These are phyloP conservation scores for Littorina saxatilis DNA, from an alignment of 1,140 invertebrate genomes.

Conservation along the genomic window DNA sequence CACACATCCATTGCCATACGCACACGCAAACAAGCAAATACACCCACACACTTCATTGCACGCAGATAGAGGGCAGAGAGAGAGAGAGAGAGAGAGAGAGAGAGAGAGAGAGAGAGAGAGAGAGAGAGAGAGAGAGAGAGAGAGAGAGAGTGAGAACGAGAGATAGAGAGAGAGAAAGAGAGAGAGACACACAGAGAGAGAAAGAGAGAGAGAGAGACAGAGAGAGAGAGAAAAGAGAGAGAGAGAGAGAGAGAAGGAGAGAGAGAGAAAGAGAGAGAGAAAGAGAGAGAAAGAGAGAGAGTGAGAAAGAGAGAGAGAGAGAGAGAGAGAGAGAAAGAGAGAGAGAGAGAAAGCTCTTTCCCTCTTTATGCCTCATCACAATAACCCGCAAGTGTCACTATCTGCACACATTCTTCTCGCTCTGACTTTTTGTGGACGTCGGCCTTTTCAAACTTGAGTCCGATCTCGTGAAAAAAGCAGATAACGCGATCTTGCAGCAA, in stretches of 20 bases:
- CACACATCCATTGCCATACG: no score
- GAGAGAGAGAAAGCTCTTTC: no score
- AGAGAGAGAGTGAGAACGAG: neutral
- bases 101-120: neutral
- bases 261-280: neutral
- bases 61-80: no score
- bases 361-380: no score
- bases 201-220: neutral
- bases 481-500: no score
- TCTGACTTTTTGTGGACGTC: neutral
- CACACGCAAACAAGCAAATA: no score
- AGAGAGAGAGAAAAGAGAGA: neutral
- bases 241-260: neutral
- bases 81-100: no score
- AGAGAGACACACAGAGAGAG: neutral
- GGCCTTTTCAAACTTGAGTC: no score
- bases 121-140: neutral
- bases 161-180: no score
- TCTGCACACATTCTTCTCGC: neutral
- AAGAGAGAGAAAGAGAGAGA: neutral
- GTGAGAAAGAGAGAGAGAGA: neutral
- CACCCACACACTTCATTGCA: no score
- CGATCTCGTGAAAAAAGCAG: no score
- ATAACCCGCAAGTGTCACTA: no score
- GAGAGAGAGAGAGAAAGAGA: neutral